Evolutionary conservation across 2,888 invertebrate species (phyloP).

Genomic region (Mechanitis mazaeus): DNA sequence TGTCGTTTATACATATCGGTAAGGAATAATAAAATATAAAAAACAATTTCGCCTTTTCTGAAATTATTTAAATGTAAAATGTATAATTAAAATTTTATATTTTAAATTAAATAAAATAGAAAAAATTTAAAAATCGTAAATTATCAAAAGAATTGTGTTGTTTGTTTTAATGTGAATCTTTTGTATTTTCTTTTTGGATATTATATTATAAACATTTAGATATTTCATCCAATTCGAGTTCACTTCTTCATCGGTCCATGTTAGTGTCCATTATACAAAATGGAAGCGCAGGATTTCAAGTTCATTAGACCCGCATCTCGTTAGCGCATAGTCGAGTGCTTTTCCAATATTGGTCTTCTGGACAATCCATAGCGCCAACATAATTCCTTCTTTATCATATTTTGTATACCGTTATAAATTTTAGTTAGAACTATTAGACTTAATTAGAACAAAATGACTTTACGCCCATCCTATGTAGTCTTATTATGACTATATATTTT

Average conservation of each 20-base stretch:
- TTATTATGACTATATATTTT: no score
- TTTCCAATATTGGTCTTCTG: constrained; percentile 69
- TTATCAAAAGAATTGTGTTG: no score
- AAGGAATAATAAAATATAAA: no score
- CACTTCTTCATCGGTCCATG: constrained; percentile 45
- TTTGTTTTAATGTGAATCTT: no score
- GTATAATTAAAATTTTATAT: no score
- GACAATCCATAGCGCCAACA: constrained; percentile 43
- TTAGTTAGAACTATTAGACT: constrained; percentile 7
- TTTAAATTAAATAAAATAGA: no score
- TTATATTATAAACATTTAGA: neutral
- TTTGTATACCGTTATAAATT: constrained; percentile 20
- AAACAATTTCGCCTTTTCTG: no score
- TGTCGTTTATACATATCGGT: no score
- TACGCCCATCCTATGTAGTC: neutral
- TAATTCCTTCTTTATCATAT: constrained; percentile 22
- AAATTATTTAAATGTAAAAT: no score
- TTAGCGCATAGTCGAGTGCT: constrained; percentile 68
- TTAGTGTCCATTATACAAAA: constrained; percentile 65
- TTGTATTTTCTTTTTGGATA: no score
- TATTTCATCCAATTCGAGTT: constrained; percentile 10
- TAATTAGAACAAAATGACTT: neutral
- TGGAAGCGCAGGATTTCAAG: constrained; percentile 70
- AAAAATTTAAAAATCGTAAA: no score
- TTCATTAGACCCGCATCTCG: constrained; percentile 72